Conservation (phyloP, 2,888 invertebrate species). For the Tetrapedia diversipes region DNA sequence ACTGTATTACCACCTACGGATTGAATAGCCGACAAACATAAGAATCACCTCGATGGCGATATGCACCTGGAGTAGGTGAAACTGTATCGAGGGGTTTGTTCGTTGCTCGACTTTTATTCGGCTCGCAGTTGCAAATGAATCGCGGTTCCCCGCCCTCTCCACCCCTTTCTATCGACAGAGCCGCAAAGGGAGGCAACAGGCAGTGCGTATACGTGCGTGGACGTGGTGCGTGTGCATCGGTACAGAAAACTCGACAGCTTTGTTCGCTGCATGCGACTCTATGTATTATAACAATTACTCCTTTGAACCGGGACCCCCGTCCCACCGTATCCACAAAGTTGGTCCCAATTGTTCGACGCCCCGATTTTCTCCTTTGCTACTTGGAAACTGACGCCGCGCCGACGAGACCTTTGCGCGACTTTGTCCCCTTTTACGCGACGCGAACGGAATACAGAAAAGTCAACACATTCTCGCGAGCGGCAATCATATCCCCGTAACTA, state of each 20-base stretch:
- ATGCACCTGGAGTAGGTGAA: conserved; percentile 32
- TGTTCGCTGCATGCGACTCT: conserved; percentile 27
- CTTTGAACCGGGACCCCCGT: background rate
- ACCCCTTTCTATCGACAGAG: background rate
- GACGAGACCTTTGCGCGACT: conserved; percentile 10
- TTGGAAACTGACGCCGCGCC: conserved; percentile 1
- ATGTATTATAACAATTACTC: conserved; percentile 22
- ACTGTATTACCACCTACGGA: too few species aligned
- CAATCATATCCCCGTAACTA: conserved; percentile 4
- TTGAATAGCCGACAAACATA: too few species aligned
- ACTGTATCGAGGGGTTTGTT: conserved; percentile 21
- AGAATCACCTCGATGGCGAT: conserved; percentile 39
- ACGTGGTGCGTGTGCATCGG: conserved; percentile 24
- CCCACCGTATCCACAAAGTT: too few species aligned
- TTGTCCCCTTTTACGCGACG: conserved; percentile 15
- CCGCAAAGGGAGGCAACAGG: background rate
- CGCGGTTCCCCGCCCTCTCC: conserved; percentile 9
- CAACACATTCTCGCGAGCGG: conserved; percentile 2
- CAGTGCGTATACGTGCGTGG: conserved; percentile 4
- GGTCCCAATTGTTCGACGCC: conserved; percentile 8
- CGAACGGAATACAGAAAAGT: conserved; percentile 3
- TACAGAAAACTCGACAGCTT: conserved; percentile 26
- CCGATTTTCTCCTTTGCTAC: conserved; percentile 12
- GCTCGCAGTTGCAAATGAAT: conserved; percentile 35
- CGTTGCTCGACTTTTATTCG: conserved; percentile 32